phyloP scores from a whole-genome alignment of 2,797 vertebrate species.

The Borostomias antarcticus region DNA sequence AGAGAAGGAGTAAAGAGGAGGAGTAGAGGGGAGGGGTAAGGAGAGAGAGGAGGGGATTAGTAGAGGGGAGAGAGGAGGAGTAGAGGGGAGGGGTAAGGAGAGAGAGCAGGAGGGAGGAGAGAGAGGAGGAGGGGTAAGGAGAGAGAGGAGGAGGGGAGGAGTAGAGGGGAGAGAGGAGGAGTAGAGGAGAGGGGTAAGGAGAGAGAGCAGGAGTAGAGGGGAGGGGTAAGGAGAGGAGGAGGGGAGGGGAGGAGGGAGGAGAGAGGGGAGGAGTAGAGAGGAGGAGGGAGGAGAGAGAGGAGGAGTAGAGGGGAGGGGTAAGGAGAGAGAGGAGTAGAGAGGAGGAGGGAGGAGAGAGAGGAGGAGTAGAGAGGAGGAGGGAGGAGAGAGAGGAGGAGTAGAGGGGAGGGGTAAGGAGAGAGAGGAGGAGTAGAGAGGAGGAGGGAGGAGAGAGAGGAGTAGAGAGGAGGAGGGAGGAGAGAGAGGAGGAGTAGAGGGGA shows the following conservation, averaged over 20 bases:
- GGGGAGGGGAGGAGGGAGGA: background rate
- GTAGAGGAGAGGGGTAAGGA: background rate
- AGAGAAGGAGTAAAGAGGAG: background rate
- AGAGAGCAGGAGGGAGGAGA: background rate
- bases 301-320: background rate
- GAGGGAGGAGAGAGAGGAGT: background rate
- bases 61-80: no score
- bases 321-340: no score
- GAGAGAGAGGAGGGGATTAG: background rate
- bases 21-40: no score
- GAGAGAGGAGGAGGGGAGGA: background rate
- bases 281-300: background rate
- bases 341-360: background rate
- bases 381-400: background rate
- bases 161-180: background rate
- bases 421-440: background rate
- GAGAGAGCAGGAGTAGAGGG: background rate
- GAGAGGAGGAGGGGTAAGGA: background rate
- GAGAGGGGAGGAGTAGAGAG: background rate
- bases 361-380: background rate
- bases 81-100: background rate
- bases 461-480: background rate
- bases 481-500: background rate
- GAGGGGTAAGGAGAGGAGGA: background rate
- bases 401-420: no score